A percentile compares a stretch with the other conserved stretches of the same genome.
These are phyloP conservation scores for Parazoanthus darwini DNA, from an alignment of 92 coral and sea anemone genomes.

Conservation along the genomic window DNA sequence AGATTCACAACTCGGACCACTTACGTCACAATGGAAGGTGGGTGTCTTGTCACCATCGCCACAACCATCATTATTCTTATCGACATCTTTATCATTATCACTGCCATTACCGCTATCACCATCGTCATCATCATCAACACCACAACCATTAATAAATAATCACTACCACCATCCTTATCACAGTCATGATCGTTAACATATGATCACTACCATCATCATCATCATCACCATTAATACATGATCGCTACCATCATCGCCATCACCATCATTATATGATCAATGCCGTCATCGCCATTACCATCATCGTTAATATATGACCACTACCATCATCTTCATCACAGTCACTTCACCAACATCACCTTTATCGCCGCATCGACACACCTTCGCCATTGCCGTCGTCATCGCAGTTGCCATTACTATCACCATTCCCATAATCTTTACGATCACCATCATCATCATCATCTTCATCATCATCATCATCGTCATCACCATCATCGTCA, in stretches of 20 bases:
- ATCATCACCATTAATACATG: no score
- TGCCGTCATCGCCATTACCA: background rate
- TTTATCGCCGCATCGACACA: background rate
- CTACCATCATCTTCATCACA: no score
- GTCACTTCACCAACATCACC: no score
- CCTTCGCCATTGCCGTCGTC: background rate
- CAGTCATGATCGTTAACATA: no score
- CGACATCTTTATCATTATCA: background rate
- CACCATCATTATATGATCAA: no score
- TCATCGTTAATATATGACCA: background rate
- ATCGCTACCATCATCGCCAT: background rate
- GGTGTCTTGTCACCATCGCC: background rate
- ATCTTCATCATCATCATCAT: no score
- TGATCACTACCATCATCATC: background rate
- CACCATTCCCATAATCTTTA: background rate
- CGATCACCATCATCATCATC: background rate
- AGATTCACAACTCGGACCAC: constrained; percentile 68
- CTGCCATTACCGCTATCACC: background rate
- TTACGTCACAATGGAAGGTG: constrained; percentile 82
- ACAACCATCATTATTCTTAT: background rate
- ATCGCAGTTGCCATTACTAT: background rate
- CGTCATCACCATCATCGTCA: no score
- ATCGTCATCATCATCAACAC: background rate
- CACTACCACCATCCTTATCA: no score
- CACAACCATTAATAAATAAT: background rate